Conservation (phyloP, 2,113 vertebrate genomes). For the Clarias batrachus region DNA sequence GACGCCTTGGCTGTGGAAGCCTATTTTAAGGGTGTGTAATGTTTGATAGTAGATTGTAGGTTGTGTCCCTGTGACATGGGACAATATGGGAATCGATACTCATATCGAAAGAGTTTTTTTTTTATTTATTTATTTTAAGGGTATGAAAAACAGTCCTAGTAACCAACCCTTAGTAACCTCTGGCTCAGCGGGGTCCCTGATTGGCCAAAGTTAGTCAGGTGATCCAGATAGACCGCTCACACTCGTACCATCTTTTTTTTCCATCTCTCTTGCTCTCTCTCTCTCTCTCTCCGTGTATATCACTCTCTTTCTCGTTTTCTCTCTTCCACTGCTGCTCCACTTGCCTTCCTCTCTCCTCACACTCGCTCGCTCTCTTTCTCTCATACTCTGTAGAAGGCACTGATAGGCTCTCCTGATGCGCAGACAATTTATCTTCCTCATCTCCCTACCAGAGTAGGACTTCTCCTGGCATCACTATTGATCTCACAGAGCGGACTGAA, state of each 20-base stretch:
- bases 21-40: conserved; percentile 11
- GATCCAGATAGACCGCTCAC: conserved; percentile 68
- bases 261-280: conserved; percentile 40
- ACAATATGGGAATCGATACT: conserved; percentile 18
- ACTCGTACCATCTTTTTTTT: conserved; percentile 53
- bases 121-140: not conserved
- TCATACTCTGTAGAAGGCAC: conserved; percentile 74
- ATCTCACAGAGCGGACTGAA: conserved; percentile 87
- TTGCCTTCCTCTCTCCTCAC: conserved; percentile 36
- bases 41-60: conserved; percentile 25
- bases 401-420: conserved; percentile 92
- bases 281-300: conserved; percentile 41
- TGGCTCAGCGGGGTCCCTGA: conserved; percentile 57
- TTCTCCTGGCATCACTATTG: conserved; percentile 79
- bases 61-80: conserved; percentile 25
- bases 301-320: conserved; percentile 43
- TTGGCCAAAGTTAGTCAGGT: conserved; percentile 79
- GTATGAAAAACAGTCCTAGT: conserved; percentile 49
- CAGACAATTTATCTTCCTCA: conserved; percentile 87
- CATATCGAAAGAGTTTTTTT: conserved; percentile 7
- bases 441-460: conserved; percentile 90
- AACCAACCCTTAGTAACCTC: conserved; percentile 69
- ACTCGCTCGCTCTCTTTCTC: conserved; percentile 69
- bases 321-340: conserved; percentile 30
- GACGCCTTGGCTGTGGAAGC: conserved; percentile 8